Base-by-base conservation (phyloP, 1,140 invertebrate species). In the Dolichoris vasculosae region DNA sequence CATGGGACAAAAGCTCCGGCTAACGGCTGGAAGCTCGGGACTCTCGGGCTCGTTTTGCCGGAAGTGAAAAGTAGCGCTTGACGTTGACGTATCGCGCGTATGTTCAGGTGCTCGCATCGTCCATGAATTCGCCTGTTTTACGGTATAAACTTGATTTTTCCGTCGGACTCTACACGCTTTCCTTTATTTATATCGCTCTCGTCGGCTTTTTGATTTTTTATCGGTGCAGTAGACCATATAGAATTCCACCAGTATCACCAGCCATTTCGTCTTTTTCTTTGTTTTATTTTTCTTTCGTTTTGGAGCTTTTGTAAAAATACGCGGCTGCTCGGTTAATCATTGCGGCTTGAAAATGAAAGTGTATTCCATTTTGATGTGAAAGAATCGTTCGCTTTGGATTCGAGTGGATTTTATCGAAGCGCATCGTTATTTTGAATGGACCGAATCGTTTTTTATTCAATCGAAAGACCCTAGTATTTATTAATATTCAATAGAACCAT, bases 21-120 rank as follows among this genome's bases (percentile, higher is more conserved):
- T 32, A 3, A 0, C 73, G 46, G 6, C n/a, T 30, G 26, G 48
- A 82, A 55, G 38, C 71, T 73, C 38, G 32, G 7, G 4, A 40
- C 9, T 73, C 23, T 43, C 38, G 40, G 11, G 40, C 38, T 83
- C 55, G 77, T 81, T 85, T 78, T 46, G 32, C 80, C 73, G 80
- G 85, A 86, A 86, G 84, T 77, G 51, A 82, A 85, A 85, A 85
- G 80, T 82, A 26, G 35, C 35, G 75, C 9, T 26, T 76, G 75
- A 78, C 80, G 85, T 86, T 86, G 80, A 82, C 64, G 85, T 82
- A 85, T 77, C 55, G 79, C 59, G 30, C 30, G 46, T 64, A 40
- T 32, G 83, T 84, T 23, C 69, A 73, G 38, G 67, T 69, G 35
- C 67, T 38, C 35, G 17, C 17, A 9, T 4, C 35, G 17, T 17